phyloP scores from a whole-genome alignment of 2,888 invertebrate species.

The Hirtodrosophila alboralis region DNA sequence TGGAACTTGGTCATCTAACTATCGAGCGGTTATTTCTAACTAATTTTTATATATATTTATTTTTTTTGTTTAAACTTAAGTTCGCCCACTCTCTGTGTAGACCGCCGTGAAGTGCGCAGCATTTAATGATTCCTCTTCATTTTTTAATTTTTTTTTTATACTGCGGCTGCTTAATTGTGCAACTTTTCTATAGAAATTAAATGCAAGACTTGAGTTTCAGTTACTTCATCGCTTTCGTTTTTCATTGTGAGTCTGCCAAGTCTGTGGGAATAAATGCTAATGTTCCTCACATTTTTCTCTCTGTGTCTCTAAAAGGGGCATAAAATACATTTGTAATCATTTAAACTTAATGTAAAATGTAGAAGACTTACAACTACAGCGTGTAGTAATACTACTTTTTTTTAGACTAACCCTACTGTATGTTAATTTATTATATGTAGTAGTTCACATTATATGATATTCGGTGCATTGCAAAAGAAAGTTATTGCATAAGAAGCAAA shows the following conservation, averaged over 20 bases:
- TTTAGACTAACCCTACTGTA: too few relatives aligned
- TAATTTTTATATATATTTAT: too few relatives aligned
- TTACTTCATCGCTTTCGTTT: constrained; percentile 81
- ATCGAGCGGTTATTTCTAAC: constrained; percentile 33
- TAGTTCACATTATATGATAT: too few relatives aligned
- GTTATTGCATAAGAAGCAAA: too few relatives aligned
- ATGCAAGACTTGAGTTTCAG: constrained; percentile 47
- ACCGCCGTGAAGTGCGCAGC: constrained; percentile 44
- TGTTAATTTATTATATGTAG: too few relatives aligned
- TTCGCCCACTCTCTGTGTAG: constrained; percentile 57
- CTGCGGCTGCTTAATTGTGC: constrained; percentile 73
- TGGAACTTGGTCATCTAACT: constrained; percentile 53
- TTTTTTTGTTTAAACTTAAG: constrained; percentile 43
- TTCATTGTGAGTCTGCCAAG: constrained; percentile 44
- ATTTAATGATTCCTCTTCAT: constrained; percentile 77
- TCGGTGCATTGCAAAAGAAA: too few relatives aligned
- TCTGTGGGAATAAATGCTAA: constrained; percentile 54
- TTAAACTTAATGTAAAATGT: constrained; percentile 15
- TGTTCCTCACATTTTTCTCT: constrained; percentile 40
- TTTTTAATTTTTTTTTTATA: constrained; percentile 42
- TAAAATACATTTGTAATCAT: constrained; percentile 9
- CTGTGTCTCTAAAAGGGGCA: constrained; percentile 3
- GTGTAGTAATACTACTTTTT: too few relatives aligned
- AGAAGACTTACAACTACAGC: too few relatives aligned
- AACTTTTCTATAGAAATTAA: constrained; percentile 75